Base-by-base conservation (phyloP, 2,888 invertebrate species). In the Eupithecia vulgata region DNA sequence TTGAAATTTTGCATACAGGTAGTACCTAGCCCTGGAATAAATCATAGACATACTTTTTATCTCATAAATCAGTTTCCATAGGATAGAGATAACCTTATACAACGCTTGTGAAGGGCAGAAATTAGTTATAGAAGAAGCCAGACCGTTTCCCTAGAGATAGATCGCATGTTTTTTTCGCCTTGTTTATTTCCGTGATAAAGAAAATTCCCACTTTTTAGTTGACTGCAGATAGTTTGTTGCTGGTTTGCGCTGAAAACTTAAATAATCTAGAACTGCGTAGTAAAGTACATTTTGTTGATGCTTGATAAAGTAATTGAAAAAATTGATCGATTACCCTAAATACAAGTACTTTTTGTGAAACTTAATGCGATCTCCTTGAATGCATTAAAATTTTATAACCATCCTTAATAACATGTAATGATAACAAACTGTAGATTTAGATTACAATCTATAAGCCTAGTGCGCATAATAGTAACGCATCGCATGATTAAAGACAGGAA, bases 321-420 rank as follows among this genome's bases (percentile, higher is more conserved):
- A 69, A 66, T 68, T 64, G 68, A 57, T 57, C 37, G 34, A 72
- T 72, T 64, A 61, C 37, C 37, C 66, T 42, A 4, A 61, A 48
- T 48, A 64, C n/a, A 68, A 45, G 25, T 67, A 59, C 21, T 13
- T 62, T 68, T 71, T 42, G 77, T 67, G 77, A 79, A 76, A 79
- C 77, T 74, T 74, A 73, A 76, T 68, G 59, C 57, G 57, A 65
- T 71, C 70, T 48, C 84, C 85, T 84, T 83, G 81, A 71, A 68
- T 76, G 70, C 70, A 75, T 77, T 70, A 71, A 66, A 76, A 84
- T 79, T 80, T n/a, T 35, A 57, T 57, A 52, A 62, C 8, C 80
- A 81, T 70, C 76, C 76, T 78, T 77, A 78, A 76, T 48, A 59
- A 71, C 67, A 70, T 25, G 21, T 45, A 75, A 71, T 75, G 25